phyloP scores from a whole-genome alignment of 1,140 invertebrate species.

The Cheumatopsyche charites region DNA sequence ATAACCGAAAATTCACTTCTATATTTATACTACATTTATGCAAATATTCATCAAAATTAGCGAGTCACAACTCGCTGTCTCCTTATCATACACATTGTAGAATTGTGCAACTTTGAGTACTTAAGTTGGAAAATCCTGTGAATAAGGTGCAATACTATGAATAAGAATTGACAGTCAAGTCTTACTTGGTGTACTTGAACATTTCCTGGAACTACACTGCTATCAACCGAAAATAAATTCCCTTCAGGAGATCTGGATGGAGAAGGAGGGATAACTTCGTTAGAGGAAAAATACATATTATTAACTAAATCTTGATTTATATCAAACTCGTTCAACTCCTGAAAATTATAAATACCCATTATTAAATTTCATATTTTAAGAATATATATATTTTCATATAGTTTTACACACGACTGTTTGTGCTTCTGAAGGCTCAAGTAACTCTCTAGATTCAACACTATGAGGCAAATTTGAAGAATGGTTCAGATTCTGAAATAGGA shows the following conservation, averaged over 20 bases:
- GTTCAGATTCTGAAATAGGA: background rate
- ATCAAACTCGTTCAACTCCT: background rate
- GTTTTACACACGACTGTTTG: background rate
- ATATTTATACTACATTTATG: slow-evolving; percentile 47
- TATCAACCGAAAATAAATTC: slow-evolving; percentile 17
- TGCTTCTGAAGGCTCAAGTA: background rate
- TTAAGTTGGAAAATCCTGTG: too few relatives aligned
- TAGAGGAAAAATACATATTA: background rate
- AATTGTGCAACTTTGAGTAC: too few relatives aligned
- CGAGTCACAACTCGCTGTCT: too few relatives aligned
- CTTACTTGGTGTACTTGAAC: slow-evolving; percentile 60
- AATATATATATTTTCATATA: background rate
- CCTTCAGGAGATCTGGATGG: slow-evolving; percentile 51
- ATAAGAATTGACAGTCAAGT: too few relatives aligned
- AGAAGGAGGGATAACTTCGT: slow-evolving; percentile 39
- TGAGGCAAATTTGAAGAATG: background rate
- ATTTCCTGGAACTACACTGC: slow-evolving; percentile 48
- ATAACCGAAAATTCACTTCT: background rate
- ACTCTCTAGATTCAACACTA: background rate
- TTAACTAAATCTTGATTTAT: too few relatives aligned
- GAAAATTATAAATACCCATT: background rate
- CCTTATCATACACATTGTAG: too few relatives aligned
- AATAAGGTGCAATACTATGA: too few relatives aligned
- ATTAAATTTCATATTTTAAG: background rate
- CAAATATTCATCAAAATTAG: slow-evolving; percentile 50